Conservation (phyloP, 2,888 invertebrate genomes). For the Acanthococcus lagerstroemiae region DNA sequence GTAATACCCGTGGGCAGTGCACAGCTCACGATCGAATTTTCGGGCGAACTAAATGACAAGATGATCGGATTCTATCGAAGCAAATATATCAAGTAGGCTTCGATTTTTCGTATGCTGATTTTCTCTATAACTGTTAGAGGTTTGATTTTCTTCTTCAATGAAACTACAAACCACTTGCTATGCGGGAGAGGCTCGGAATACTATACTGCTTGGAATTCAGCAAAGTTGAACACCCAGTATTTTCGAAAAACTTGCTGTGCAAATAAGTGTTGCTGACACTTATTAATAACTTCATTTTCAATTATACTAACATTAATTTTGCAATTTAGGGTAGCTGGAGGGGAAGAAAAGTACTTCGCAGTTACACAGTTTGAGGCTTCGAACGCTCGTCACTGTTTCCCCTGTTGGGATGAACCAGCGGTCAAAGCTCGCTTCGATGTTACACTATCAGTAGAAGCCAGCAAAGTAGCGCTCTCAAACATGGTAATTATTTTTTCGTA, state of each 20-base stretch:
- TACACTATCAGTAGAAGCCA: conserved; percentile 62
- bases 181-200: too few relatives aligned
- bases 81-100: conserved; percentile 54
- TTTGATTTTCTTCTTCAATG: too few relatives aligned
- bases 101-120: background rate
- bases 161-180: too few relatives aligned
- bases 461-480: conserved; percentile 80
- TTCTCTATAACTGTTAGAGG: too few relatives aligned
- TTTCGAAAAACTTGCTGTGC: too few relatives aligned
- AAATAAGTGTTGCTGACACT: too few relatives aligned
- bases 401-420: conserved; percentile 97
- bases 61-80: conserved; percentile 93
- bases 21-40: conserved; percentile 58
- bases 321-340: conserved; percentile 42
- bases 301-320: background rate
- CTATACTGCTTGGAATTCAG: too few relatives aligned
- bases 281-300: too few relatives aligned
- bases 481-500: too few relatives aligned
- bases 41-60: conserved; percentile 80
- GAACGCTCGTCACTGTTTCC: conserved; percentile 86
- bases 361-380: conserved; percentile 88
- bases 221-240: too few relatives aligned
- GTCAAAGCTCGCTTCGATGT: conserved; percentile 92
- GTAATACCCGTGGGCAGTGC: conserved; percentile 50
- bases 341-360: conserved; percentile 70